Percentiles rank a stretch among this genome's conserved stretches.
Evolutionary conservation across 2,113 vertebrate species (phyloP).

Genomic region (Tretioscincus oriximinensis): DNA sequence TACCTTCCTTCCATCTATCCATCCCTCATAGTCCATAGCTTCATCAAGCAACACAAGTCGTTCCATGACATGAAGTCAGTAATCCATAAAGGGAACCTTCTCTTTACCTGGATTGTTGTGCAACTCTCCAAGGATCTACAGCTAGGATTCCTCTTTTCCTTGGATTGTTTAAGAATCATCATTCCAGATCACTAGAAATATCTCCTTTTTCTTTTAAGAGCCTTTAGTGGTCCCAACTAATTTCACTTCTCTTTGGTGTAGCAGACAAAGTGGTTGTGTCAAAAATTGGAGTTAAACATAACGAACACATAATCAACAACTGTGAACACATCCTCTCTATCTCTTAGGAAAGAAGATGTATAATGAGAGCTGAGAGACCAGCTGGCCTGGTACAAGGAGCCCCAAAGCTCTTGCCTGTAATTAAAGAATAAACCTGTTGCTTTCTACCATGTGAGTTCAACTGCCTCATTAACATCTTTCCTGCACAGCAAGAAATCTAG

Average conservation of each 20-base stretch:
- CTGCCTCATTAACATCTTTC: slow-evolving; percentile 24
- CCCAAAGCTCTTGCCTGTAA: slow-evolving; percentile 23
- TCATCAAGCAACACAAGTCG: too few relatives aligned
- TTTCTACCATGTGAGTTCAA: slow-evolving; percentile 17
- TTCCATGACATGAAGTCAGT: too few relatives aligned
- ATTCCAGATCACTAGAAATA: background rate
- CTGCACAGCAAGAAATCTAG: slow-evolving; percentile 21
- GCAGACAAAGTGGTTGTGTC: background rate
- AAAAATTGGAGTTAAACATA: background rate
- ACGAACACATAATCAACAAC: background rate
- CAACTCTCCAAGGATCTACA: background rate
- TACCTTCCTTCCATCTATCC: too few relatives aligned
- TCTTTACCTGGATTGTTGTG: too few relatives aligned
- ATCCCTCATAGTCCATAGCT: too few relatives aligned
- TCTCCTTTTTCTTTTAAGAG: background rate
- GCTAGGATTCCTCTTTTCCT: background rate
- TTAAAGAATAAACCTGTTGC: slow-evolving; percentile 27
- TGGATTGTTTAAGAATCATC: background rate
- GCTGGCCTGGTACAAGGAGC: background rate
- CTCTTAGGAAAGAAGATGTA: background rate
- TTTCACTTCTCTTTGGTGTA: background rate
- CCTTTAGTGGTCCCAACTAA: background rate
- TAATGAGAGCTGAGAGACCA: background rate
- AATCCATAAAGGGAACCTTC: too few relatives aligned
- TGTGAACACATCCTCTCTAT: background rate